These are phyloP conservation scores for Tamias sibiricus DNA, from an alignment of 2,113 vertebrate species.

Conservation along the genomic window DNA sequence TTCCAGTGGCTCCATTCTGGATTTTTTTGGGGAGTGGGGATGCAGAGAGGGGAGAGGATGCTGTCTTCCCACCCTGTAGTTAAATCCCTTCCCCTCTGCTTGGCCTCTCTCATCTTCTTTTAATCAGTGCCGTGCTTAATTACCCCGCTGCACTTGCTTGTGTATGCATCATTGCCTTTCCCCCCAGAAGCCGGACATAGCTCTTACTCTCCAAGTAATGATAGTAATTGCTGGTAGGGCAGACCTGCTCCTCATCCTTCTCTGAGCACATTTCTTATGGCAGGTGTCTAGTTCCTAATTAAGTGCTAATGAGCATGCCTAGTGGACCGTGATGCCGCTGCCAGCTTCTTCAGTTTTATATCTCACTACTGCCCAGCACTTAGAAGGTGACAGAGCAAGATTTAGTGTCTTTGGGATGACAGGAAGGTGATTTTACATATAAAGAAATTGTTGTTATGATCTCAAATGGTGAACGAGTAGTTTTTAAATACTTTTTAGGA, in stretches of 20 bases:
- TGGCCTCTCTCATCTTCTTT: constrained; percentile 59
- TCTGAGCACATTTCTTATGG: constrained; percentile 84
- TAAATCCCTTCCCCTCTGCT: constrained; percentile 62
- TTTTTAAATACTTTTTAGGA: constrained; percentile 73
- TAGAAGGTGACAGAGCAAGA: constrained; percentile 85
- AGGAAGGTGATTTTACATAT: constrained; percentile 80
- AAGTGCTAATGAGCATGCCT: constrained; percentile 87
- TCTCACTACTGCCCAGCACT: constrained; percentile 78
- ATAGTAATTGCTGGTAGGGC: constrained; percentile 85
- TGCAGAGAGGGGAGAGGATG: background rate
- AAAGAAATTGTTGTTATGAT: constrained; percentile 82
- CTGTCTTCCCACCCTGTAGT: constrained; percentile 15
- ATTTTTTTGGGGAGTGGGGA: background rate
- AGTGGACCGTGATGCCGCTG: constrained; percentile 80
- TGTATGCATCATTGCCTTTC: constrained; percentile 75
- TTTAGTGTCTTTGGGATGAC: constrained; percentile 85
- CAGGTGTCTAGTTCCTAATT: constrained; percentile 89
- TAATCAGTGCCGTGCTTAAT: constrained; percentile 82
- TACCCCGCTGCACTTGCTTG: constrained; percentile 74
- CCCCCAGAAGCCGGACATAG: constrained; percentile 79
- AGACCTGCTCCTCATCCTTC: constrained; percentile 84
- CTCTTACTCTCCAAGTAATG: constrained; percentile 79
- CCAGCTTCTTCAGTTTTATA: constrained; percentile 81
- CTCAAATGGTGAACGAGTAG: constrained; percentile 72
- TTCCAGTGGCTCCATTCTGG: background rate